Evolutionary conservation across 2,888 invertebrate species (phyloP).

Genomic region (Mythimna vitellina): DNA sequence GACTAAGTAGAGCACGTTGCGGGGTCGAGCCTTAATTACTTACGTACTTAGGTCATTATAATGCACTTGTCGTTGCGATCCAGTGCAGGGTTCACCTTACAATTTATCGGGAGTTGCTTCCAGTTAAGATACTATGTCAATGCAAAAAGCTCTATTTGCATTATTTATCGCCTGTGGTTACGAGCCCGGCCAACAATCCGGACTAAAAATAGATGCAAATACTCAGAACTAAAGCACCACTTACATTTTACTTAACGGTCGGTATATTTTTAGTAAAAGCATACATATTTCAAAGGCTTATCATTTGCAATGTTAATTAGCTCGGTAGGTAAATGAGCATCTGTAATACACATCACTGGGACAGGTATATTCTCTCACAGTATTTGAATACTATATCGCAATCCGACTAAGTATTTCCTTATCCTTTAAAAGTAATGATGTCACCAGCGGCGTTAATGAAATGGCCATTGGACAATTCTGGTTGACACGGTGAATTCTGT

Average conservation of each 20-base stretch:
- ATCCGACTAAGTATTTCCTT: constrained; percentile 45
- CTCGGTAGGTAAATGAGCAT: constrained; percentile 36
- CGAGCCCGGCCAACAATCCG: constrained; percentile 79
- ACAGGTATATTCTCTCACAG: constrained; percentile 40
- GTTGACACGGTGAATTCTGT: constrained; percentile 41
- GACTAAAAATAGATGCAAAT: constrained; percentile 82
- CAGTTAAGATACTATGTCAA: constrained; percentile 70
- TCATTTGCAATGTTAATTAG: constrained; percentile 59
- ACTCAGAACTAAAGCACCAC: constrained; percentile 73
- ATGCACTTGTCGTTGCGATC: constrained; percentile 36
- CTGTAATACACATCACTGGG: constrained; percentile 19
- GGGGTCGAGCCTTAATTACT: constrained; percentile 28
- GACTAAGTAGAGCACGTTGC: constrained; percentile 9
- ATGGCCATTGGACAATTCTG: constrained; percentile 20
- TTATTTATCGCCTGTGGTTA: constrained; percentile 81
- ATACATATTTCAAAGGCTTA: constrained; percentile 51
- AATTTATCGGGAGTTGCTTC: constrained; percentile 58
- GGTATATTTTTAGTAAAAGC: constrained; percentile 63
- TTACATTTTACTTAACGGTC: constrained; percentile 69
- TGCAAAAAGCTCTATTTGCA: constrained; percentile 77
- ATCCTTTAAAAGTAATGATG: constrained; percentile 43
- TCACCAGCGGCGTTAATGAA: constrained; percentile 34
- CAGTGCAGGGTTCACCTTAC: constrained; percentile 35
- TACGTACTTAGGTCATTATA: constrained; percentile 33
- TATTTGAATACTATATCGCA: constrained; percentile 51